Evolutionary conservation across 2,113 vertebrate genomes (phyloP), one percentile per base, ranked within the genome.

Genomic region (Microcebus jonahi): DNA sequence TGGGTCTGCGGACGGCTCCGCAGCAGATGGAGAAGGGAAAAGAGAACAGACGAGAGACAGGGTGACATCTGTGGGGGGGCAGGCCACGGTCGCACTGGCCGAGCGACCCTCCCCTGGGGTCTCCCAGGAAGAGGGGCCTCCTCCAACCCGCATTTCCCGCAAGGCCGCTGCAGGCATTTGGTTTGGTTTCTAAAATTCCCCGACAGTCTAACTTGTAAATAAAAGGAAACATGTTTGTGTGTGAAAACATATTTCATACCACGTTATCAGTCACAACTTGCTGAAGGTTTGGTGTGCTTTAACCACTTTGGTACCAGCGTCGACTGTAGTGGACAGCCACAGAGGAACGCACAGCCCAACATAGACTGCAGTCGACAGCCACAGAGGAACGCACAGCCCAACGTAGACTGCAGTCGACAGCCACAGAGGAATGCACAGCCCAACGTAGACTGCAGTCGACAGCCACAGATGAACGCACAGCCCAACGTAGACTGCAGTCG

Each of bases 31-130:
- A 1, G 65, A 34, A 71, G 11, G 21, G 39, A 57, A 20, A n/a
- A 61, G 18, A 45, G 34, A 53, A n/a, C 59, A 4, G 13, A 53
- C 5, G 18, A 10, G 42, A 4, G 5, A 8, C 13, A n/a, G 12
- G 23, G n/a, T 1, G 1, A 12, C 59, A 9, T 10, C 75, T 4
- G 15, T 45, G 10, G 25, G 11, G 0, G 65, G 14, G 15, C 57
- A n/a, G 25, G 10, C 1, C 12, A 5, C 0, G 2, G 10, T 18
- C 2, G 31, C 5, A 48, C 6, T 20, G 57, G 8, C 23, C 5
- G 5, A 21, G 50, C 2, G 17, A 17, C 23, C 55, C 34, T 10
- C 15, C 1, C 0, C 20, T 6, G 57, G 8, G 7, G 18, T 23
- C 80, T 13, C 36, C 20, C 1, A 2, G 14, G 39, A 67, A 18